Base-by-base conservation (phyloP, 1,140 invertebrate genomes). In the Cardiocondyla obscurior region DNA sequence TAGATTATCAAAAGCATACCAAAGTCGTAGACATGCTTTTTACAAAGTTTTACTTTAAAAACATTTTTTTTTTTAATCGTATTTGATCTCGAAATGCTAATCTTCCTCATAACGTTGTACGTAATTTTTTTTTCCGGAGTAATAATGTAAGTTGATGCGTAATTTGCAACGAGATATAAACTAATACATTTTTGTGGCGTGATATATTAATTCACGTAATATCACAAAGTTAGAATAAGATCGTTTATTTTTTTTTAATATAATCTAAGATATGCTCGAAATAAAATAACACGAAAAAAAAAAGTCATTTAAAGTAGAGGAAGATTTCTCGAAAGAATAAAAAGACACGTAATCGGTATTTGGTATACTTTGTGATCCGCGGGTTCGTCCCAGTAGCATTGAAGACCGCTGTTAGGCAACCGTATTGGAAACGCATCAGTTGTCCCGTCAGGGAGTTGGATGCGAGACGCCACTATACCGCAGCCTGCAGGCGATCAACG, bases 341-440 rank as follows among this genome's bases (percentile, higher is more conserved):
- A 62, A 62, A 60, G 22, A 28, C 10, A 53, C 46, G 25, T 79
- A 67, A 79, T 79, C 73, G 42, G 57, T 74, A 70, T 82, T 73
- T 69, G 53, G 62, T 62, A 46, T 51, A 60, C 44, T 65, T 53
- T 51, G 33, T 60, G 49, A 64, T 77, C 46, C 58, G 58, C 46
- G 36, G 36, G 57, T 44, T 82, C 28, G 69, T 82, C 49, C 65
- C 53, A 44, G 28, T 8, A 16, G 81, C 30, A 58, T 49, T 60
- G 55, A 55, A 44, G 69, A 76, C 69, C 55, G 51, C 69, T 64
- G 85, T 81, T 74, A 73, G 77, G 83, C 69, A 72, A 85, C 44
- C 85, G 44, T 90, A 89, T 90, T 86, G 88, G 86, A 90, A 90
- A 90, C 77, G 86, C 89, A 90, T 90, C 89, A 85, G 84, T 84